Evolutionary conservation across 2,888 invertebrate species (phyloP), one percentile per base, ranked within the genome.

Genomic region (Aleiodes leptofemur): DNA sequence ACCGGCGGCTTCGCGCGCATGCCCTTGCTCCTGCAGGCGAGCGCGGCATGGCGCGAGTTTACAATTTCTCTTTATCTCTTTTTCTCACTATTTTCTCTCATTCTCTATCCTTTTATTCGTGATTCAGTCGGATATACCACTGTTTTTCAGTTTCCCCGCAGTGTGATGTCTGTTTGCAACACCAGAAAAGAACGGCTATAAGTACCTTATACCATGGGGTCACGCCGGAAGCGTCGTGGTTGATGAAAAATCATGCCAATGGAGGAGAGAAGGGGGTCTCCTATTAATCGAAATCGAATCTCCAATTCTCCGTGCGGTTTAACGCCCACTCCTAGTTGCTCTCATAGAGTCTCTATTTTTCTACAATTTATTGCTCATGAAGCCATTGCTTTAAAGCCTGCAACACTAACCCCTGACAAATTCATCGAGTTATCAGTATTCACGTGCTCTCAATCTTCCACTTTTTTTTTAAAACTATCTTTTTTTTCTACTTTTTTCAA

Each of bases 1-100:
- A 88, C 86, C 84, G 55, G 86, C 84, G 86, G 86, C 83, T 85
- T 86, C 83, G 86, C 86, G 86, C 86, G 86, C 87, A 86, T 86
- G 86, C 85, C 82, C 84, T 84, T 84, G 83, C 83, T 81, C 76
- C 79, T 77, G 82, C 80, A 76, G 34, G 61, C 66, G 64, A 75
- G 34, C 53, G 56, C 68, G 14, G 61, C 53, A 34, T 51, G 38
- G 59, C 53, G 51, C 76, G 74, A 74, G 70, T 74, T 69, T 64
- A 55, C 72, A 51, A 38, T 70, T 69, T 56, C 64, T 71, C 43
- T 64, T 56, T 68, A 50, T 73, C 73, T 56, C 72, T 66, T n/a
- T 14, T 50, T 53, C 66, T 43, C 9, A 8, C 43, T 43, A 43
- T 61, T 48, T 48, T 50, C 53, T 53, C 70, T 77, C 69, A 66